Percentiles rank a stretch among this genome's conserved stretches.
phyloP scores from a whole-genome alignment of 2,888 invertebrate species.

The Trimorus sp. region DNA sequence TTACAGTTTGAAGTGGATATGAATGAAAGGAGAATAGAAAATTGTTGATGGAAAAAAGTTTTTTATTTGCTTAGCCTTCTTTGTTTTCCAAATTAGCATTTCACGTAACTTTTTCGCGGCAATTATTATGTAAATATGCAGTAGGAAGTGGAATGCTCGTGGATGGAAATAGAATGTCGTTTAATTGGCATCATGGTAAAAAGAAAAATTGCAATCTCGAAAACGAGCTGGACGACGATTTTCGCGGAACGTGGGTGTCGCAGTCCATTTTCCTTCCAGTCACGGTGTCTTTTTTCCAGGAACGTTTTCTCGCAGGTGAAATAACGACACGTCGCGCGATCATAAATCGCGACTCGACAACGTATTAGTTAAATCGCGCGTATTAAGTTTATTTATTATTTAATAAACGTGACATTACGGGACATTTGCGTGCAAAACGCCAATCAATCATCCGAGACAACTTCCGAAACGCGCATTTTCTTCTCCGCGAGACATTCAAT shows the following conservation, averaged over 20 bases:
- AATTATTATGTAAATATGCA: conserved; percentile 29
- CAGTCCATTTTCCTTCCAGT: conserved; percentile 35
- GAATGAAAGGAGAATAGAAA: no score
- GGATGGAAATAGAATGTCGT: conserved; percentile 26
- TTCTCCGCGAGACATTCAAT: conserved; percentile 25
- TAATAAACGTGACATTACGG: conserved; percentile 22
- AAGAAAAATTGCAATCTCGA: conserved; percentile 3
- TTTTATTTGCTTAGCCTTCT: conserved; percentile 1
- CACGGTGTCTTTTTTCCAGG: conserved; percentile 19
- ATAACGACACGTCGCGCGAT: not conserved
- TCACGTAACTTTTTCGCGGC: conserved; percentile 18
- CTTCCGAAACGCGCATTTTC: conserved; percentile 28
- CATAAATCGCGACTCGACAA: conserved; percentile 28
- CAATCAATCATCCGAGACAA: conserved; percentile 29
- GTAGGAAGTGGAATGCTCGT: conserved; percentile 22
- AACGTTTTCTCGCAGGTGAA: conserved; percentile 34
- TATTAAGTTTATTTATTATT: conserved; percentile 45
- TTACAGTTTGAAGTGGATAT: no score
- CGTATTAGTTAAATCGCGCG: conserved; percentile 37
- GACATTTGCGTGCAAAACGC: conserved; percentile 8
- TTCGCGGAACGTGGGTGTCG: conserved; percentile 35
- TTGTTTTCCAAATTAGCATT: conserved; percentile 7
- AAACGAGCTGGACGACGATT: conserved; percentile 21
- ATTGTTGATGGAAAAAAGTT: not conserved
- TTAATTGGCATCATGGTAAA: conserved; percentile 5